These are phyloP conservation scores for Oncopodura yosiiana DNA, from an alignment of 1,140 invertebrate genomes.

Conservation along the genomic window DNA sequence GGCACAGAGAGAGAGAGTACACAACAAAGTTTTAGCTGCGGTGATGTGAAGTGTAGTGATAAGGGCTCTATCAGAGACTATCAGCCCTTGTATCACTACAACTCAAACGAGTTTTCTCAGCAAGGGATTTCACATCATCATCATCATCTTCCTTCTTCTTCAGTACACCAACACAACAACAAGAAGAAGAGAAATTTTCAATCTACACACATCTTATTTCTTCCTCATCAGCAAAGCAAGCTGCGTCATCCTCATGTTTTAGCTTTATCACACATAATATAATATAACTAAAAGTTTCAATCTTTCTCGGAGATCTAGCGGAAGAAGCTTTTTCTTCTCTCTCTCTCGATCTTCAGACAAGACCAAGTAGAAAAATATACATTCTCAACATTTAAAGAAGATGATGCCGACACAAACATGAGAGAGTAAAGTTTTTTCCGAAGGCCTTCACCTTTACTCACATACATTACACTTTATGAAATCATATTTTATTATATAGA, in stretches of 20 bases:
- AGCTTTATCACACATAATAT: neutral
- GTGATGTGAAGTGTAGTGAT: slow-evolving; percentile 20
- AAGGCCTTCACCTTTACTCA: slow-evolving; percentile 10
- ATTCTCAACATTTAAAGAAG: neutral
- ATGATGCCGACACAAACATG: no score
- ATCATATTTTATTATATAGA: neutral
- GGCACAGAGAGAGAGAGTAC: neutral
- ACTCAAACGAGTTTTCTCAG: slow-evolving; percentile 34
- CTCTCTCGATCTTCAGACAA: neutral
- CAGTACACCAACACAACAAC: slow-evolving; percentile 1
- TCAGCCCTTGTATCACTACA: slow-evolving; percentile 29
- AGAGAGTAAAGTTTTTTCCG: no score
- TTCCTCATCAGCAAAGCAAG: neutral
- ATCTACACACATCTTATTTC: neutral
- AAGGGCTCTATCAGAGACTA: no score
- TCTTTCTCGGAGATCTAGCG: neutral
- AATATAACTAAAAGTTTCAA: neutral
- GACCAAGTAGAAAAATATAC: neutral
- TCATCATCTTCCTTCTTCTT: slow-evolving; percentile 25
- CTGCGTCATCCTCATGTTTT: neutral
- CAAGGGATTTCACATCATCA: slow-evolving; percentile 32
- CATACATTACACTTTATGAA: neutral
- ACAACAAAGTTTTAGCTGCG: neutral
- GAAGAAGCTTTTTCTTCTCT: neutral
- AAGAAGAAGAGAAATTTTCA: slow-evolving; percentile 1